Conservation (phyloP, 2,797 vertebrate species). For the Sparus aurata region DNA sequence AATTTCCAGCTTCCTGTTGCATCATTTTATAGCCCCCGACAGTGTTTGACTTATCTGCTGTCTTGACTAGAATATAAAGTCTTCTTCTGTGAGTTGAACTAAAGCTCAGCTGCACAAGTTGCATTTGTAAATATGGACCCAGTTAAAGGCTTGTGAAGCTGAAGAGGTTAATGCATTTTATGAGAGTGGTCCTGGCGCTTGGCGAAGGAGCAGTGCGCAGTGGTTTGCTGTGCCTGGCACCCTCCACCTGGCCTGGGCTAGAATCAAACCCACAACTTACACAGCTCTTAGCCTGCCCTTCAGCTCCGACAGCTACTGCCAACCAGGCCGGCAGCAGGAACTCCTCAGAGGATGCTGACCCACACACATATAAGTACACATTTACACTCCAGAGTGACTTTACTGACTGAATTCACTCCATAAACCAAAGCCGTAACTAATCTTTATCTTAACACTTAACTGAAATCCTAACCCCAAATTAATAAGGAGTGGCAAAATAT, state of each 20-base stretch:
- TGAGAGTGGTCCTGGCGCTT: constrained; percentile 38
- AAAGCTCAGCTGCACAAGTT: constrained; percentile 14
- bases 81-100: constrained; percentile 19
- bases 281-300: constrained; percentile 66
- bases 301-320: constrained; percentile 33
- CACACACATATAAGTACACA: constrained; percentile 13
- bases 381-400: constrained; percentile 9
- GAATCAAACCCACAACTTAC: constrained; percentile 72
- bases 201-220: constrained; percentile 42
- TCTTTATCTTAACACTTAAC: constrained; percentile 30
- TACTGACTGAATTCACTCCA: constrained; percentile 16
- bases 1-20: constrained; percentile 48
- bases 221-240: constrained; percentile 74
- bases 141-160: constrained; percentile 5
- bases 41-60: constrained; percentile 43
- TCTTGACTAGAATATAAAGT: constrained; percentile 51
- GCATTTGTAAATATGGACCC: constrained; percentile 27
- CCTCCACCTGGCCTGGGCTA: constrained; percentile 57
- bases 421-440: constrained; percentile 28
- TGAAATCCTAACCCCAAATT: constrained; percentile 27
- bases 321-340: constrained; percentile 1
- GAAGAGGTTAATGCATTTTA: constrained; percentile 54
- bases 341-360: constrained; percentile 44
- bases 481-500: constrained; percentile 39
- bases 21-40: constrained; percentile 40